Percentiles rank a stretch among this genome's conserved stretches.
phyloP scores from a whole-genome alignment of 2,888 invertebrate species.

The Dryadula phaetusa region DNA sequence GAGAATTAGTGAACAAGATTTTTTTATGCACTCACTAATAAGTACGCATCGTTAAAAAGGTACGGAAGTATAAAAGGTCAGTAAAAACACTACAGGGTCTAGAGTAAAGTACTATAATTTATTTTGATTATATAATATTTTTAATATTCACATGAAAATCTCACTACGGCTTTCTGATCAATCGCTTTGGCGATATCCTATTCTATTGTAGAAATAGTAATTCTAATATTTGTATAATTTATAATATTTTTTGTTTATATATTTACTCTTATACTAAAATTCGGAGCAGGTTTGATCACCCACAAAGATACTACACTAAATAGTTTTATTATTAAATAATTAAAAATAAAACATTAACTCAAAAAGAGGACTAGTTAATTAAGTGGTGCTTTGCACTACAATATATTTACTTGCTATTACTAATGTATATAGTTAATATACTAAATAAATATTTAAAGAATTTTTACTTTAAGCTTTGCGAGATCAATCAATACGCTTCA shows the following conservation, averaged over 20 bases:
- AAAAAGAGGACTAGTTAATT: conserved; percentile 44
- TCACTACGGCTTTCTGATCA: conserved; percentile 77
- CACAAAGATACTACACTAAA: conserved; percentile 49
- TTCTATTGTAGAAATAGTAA: conserved; percentile 45
- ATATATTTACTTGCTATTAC: conserved; percentile 29
- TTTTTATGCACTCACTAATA: neutral
- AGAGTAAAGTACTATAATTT: conserved; percentile 67
- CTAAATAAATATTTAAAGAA: conserved; percentile 28
- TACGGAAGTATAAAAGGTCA: conserved; percentile 76
- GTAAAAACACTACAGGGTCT: conserved; percentile 78
- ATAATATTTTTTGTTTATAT: conserved; percentile 52
- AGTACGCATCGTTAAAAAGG: conserved; percentile 44
- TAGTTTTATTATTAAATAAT: conserved; percentile 28
- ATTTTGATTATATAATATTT: conserved; percentile 48
- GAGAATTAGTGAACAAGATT: conserved; percentile 4
- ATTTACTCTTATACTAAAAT: conserved; percentile 62
- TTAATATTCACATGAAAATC: conserved; percentile 59
- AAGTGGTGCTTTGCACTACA: conserved; percentile 50
- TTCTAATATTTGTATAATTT: conserved; percentile 43
- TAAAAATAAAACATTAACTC: conserved; percentile 7
- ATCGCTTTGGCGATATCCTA: conserved; percentile 57
- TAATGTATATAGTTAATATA: conserved; percentile 25
- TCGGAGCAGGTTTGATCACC: conserved; percentile 70
- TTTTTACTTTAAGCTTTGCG: conserved; percentile 3
- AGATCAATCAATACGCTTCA: conserved; percentile 32